Base-by-base conservation (phyloP, 2,797 vertebrate genomes). In the Sebastes itinus region DNA sequence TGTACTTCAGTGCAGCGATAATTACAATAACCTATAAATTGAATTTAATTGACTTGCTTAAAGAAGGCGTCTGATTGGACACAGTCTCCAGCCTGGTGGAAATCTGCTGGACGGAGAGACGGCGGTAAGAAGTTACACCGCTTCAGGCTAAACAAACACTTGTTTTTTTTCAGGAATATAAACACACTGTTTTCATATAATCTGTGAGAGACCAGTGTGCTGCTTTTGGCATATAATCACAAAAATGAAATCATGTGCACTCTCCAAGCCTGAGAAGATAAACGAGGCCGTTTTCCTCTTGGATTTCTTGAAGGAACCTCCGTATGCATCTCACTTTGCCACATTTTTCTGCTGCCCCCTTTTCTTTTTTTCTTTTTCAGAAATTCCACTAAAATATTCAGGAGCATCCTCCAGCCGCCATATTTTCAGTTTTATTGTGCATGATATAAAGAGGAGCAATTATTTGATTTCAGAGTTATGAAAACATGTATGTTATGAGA, bases 401-500 rank as follows among this genome's bases (percentile, higher is more conserved):
- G 96, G 95, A 96, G 96, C 97, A 96, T 95, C 97, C 96, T 96
- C 96, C 94, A 95, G 95, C 87, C 95, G 95, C 96, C 95, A 96
- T 97, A 96, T 96, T 97, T 97, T 96, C 96, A 95, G 89, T 97
- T 97, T 98, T 98, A 99, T 98, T 99, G 97, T 97, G 95, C 95
- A 92, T 95, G 96, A 97, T 97, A 98, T 97, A 97, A 98, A 98
- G 96, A 86, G 96, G 94, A 92, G 97, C 97, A 98, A 98, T 98
- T 98, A 98, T 99, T 99, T 98, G 96, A 99, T 99, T 98, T 97
- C 96, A 96, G 96, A 97, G 97, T 97, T 98, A 99, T 98, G 97
- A 98, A 98, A 98, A 99, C 98, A 97, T 97, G 97, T 97, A 97
- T 97, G 97, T 98, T 99, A 98, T 97, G 97, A 98, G 97, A 97